Evolutionary conservation across 2,797 vertebrate species (phyloP).

Genomic region (Pipistrellus pipistrellus): DNA sequence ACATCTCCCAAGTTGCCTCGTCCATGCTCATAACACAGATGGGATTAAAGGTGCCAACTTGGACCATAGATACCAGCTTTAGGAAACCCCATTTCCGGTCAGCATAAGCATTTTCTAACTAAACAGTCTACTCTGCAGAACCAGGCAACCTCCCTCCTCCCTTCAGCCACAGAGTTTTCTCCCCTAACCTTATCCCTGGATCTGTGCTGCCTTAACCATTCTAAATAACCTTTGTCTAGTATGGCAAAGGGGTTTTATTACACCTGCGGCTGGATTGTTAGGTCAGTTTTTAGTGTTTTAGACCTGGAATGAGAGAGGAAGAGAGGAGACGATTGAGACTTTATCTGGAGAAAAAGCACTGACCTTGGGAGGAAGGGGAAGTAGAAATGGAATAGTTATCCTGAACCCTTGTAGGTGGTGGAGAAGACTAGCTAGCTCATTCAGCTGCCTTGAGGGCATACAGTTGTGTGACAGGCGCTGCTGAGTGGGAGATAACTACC

Average conservation of each 20-base stretch:
- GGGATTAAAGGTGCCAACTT: not conserved
- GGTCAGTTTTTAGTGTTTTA: constrained; percentile 2
- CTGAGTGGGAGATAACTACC: not conserved
- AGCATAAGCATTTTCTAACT: not conserved
- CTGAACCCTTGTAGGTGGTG: not conserved
- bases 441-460: not conserved
- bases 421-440: not conserved
- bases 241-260: not conserved
- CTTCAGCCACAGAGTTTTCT: not conserved
- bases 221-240: not conserved
- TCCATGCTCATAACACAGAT: not conserved
- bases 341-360: not conserved
- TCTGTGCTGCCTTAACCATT: not conserved
- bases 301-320: not conserved
- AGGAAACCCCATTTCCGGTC: not conserved
- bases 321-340: not conserved
- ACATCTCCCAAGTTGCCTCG: not conserved
- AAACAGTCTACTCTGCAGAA: not conserved
- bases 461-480: not conserved
- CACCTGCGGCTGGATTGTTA: not conserved
- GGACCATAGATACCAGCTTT: not conserved
- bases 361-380: not conserved
- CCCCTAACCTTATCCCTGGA: not conserved
- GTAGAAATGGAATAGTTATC: not conserved
- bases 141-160: not conserved